Conservation (phyloP, 1,140 invertebrate genomes). For the Phenacoccus solenopsis region DNA sequence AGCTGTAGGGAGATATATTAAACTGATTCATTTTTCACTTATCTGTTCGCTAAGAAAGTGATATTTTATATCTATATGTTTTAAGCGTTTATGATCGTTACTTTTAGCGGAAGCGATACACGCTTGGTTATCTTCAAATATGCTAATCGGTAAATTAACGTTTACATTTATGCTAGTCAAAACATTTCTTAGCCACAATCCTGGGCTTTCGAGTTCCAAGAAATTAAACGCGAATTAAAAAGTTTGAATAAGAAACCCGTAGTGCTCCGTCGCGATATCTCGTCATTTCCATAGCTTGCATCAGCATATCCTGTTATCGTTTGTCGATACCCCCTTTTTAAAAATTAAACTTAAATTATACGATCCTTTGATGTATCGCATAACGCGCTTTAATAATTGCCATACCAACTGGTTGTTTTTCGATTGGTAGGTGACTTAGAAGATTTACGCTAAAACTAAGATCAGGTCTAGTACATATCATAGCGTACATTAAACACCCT, state of each 20-base stretch:
- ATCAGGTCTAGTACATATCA: constrained; percentile 28
- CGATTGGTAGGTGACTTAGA: constrained; percentile 25
- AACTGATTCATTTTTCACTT: background rate
- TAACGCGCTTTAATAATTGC: constrained; percentile 27
- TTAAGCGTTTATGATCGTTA: background rate
- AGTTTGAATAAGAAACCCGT: constrained; percentile 29
- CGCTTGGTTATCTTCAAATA: constrained; percentile 21
- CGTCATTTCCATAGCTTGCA: constrained; percentile 32
- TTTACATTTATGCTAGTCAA: background rate
- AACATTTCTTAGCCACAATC: constrained; percentile 22
- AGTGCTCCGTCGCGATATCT: constrained; percentile 30
- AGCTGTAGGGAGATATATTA: constrained; percentile 17
- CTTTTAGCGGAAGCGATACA: background rate
- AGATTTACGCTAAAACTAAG: constrained; percentile 27
- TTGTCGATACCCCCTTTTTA: constrained; percentile 24
- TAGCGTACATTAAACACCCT: constrained; percentile 21
- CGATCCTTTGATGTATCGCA: constrained; percentile 28
- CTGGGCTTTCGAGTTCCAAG: constrained; percentile 32
- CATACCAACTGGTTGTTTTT: constrained; percentile 25
- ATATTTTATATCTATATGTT: constrained; percentile 23
- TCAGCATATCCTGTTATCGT: constrained; percentile 24
- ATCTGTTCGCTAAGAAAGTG: constrained; percentile 22
- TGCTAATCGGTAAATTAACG: too few relatives aligned
- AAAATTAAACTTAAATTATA: constrained; percentile 23
- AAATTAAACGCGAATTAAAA: constrained; percentile 22